phyloP scores from a whole-genome alignment of 1,140 invertebrate species.

The Idris sp. region DNA sequence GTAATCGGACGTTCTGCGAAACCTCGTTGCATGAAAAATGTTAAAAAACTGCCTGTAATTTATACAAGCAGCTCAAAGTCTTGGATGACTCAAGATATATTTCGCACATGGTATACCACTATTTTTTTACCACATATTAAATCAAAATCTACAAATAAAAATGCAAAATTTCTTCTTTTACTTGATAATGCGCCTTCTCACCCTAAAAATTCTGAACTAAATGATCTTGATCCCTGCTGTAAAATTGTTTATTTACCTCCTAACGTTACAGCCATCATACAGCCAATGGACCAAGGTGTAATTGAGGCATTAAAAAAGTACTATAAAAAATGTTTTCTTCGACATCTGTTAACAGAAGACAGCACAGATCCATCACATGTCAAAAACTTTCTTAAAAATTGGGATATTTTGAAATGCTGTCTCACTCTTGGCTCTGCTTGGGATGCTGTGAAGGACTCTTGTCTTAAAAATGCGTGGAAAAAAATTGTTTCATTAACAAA shows the following conservation, averaged over 20 bases:
- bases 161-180: conserved; percentile 2
- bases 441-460: no score
- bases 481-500: no score
- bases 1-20: conserved; percentile 14
- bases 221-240: conserved; percentile 2
- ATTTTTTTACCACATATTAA: conserved; percentile 6
- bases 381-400: no score
- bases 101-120: conserved; percentile 2
- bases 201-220: background rate
- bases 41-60: conserved; percentile 4
- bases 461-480: no score
- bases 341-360: no score
- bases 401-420: no score
- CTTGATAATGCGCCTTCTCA: conserved; percentile 2
- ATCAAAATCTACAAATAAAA: conserved; percentile 2
- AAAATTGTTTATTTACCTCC: conserved; percentile 6
- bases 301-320: conserved; percentile 3
- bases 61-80: conserved; percentile 11
- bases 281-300: conserved; percentile 9
- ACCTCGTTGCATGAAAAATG: conserved; percentile 16
- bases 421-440: no score
- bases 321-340: conserved; percentile 2
- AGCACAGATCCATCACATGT: no score
- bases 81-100: conserved; percentile 6
- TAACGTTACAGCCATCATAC: conserved; percentile 1